Conservation (phyloP, 2,888 invertebrate species). For the Drosophila nr. fundita region DNA sequence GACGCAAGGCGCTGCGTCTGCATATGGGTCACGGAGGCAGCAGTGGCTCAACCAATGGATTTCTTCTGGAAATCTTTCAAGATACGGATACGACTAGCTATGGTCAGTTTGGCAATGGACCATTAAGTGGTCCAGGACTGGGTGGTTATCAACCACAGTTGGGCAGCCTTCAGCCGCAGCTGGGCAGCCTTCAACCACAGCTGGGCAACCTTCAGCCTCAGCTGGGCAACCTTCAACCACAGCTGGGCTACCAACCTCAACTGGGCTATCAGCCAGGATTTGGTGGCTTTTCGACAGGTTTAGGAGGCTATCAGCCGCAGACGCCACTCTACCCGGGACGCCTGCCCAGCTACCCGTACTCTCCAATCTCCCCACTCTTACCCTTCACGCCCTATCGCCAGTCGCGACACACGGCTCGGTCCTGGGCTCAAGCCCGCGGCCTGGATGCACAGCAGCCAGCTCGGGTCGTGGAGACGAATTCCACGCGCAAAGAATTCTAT, state of each 20-base stretch:
- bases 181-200: neutral
- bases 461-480: slow-evolving; percentile 80
- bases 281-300: slow-evolving; percentile 36
- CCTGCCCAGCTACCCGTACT: slow-evolving; percentile 29
- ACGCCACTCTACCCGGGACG: slow-evolving; percentile 24
- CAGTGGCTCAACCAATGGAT: slow-evolving; percentile 85
- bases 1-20: slow-evolving; percentile 85
- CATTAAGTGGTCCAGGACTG: slow-evolving; percentile 3
- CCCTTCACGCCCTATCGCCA: slow-evolving; percentile 64
- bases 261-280: slow-evolving; percentile 50
- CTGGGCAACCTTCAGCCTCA: neutral
- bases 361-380: slow-evolving; percentile 31
- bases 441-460: slow-evolving; percentile 73
- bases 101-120: slow-evolving; percentile 21
- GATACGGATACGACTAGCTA: slow-evolving; percentile 85
- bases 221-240: slow-evolving; percentile 17
- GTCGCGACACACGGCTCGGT: slow-evolving; percentile 46
- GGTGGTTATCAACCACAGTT: neutral
- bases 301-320: slow-evolving; percentile 25
- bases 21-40: slow-evolving; percentile 85
- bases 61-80: slow-evolving; percentile 86
- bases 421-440: slow-evolving; percentile 59
- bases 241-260: slow-evolving; percentile 42
- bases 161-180: neutral
- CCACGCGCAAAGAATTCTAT: slow-evolving; percentile 82